Base-by-base conservation (phyloP, 2,888 invertebrate species). In the Acanthacorydalis orientalis region DNA sequence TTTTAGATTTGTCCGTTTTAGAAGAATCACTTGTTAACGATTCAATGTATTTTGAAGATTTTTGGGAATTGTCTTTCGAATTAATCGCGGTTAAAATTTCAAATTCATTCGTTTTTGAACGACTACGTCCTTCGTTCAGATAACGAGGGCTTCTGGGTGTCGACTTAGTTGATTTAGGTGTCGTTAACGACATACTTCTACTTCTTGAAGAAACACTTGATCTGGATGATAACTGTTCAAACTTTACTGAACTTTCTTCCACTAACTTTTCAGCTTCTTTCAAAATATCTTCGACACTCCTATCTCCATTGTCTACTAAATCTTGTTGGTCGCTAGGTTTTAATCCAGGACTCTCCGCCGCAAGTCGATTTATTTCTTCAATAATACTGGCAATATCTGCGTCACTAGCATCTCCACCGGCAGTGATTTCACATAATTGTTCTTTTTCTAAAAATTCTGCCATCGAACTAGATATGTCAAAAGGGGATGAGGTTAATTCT, bases 351-450 rank as follows among this genome's bases (percentile, higher is more conserved):
- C 46, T 46, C 60, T 51, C 50, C 32, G 59, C 60, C 34, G 74
- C 37, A 12, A 37, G 14, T 51, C 78, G 74, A 53, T 74, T 77
- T 3, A 82, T 79, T 64, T 82, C 80, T 56, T 72, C 77, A 54
- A 82, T 76, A 59, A 82, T 78, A 62, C 73, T 74, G 53, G 75
- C 79, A 8, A 80, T 74, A 63, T 80, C 80, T 44, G 74, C 70
- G 54, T 75, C 75, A 42, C 68, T 69, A 31, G 54, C 51, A 43
- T 57, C 53, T 39, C 59, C 57, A 35, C 51, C 42, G 16, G 51
- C 45, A 16, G 37, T 54, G 54, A 46, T 51, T 53, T 56, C 41
- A 46, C 53, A 41, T 40, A 57, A 56, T 31, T 57, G 59, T 49
- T 65, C 65, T 50, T 60, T 60, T 50, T 63, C 62, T 32, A 65